A percentile compares a stretch with the other conserved stretches of the same genome.
Conservation (phyloP, 2,797 vertebrate genomes). For the Denticeps clupeoides region DNA sequence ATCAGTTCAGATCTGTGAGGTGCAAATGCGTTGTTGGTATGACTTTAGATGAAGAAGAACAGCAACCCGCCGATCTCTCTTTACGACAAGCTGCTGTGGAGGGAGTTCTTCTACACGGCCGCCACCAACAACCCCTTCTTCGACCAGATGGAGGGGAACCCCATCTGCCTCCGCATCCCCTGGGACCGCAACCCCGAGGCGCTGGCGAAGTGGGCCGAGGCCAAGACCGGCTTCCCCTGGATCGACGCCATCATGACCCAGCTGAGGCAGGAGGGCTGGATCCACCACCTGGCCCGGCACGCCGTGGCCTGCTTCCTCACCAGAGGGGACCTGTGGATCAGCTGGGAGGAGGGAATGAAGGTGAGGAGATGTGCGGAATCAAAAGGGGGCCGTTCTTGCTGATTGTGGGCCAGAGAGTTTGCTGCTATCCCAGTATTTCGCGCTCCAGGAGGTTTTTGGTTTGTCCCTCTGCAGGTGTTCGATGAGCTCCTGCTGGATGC, state of each 20-base stretch:
- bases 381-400: background rate
- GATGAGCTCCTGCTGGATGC: slow-evolving; percentile 42
- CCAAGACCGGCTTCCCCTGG: slow-evolving; percentile 90
- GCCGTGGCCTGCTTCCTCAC: slow-evolving; percentile 94
- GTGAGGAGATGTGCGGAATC: slow-evolving; percentile 7
- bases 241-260: slow-evolving; percentile 97
- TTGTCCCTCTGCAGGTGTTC: slow-evolving; percentile 30
- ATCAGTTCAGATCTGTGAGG: too few species aligned
- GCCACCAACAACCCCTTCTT: slow-evolving; percentile 42
- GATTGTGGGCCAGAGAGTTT: background rate
- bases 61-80: slow-evolving; percentile 31
- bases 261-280: slow-evolving; percentile 89
- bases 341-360: slow-evolving; percentile 47
- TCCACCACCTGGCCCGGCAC: slow-evolving; percentile 86
- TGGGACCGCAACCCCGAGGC: slow-evolving; percentile 74
- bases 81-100: slow-evolving; percentile 41
- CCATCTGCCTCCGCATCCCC: slow-evolving; percentile 41
- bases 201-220: slow-evolving; percentile 92
- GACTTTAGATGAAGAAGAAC: slow-evolving; percentile 38
- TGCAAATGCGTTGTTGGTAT: too few species aligned
- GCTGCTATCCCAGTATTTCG: too few species aligned
- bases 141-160: slow-evolving; percentile 43
- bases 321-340: slow-evolving; percentile 77
- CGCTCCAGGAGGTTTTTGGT: too few species aligned
- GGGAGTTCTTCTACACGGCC: slow-evolving; percentile 44